These are phyloP conservation scores for Chionoecetes opilio DNA, from an alignment of 1,140 invertebrate species.

Conservation along the genomic window DNA sequence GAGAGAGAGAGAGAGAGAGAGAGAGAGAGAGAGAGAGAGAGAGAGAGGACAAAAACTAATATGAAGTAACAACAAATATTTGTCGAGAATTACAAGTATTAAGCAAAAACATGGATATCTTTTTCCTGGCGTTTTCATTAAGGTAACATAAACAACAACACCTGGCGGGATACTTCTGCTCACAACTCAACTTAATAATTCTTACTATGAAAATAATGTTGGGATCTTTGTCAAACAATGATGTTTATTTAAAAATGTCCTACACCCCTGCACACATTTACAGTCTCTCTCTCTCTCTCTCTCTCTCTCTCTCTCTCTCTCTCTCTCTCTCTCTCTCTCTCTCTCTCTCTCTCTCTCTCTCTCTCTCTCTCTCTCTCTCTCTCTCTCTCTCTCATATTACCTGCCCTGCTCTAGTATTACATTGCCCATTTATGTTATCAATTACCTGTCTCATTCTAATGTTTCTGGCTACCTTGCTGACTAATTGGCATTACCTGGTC, in stretches of 20 bases:
- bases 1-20: neutral
- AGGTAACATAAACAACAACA: neutral
- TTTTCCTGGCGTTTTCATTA: neutral
- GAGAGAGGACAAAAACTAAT: neutral
- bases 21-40: neutral
- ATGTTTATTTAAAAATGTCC: no score
- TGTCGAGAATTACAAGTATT: neutral
- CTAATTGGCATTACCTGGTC: neutral
- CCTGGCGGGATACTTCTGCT: neutral
- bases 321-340: no score
- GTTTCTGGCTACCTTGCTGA: neutral
- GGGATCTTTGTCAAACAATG: no score
- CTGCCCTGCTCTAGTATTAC: no score
- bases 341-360: slow-evolving; percentile 24
- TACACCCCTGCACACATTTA: no score
- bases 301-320: no score
- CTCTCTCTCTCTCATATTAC: neutral
- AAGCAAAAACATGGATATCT: neutral
- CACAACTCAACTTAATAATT: no score
- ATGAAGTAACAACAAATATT: neutral
- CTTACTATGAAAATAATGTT: no score
- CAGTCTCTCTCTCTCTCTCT: no score
- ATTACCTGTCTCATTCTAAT: neutral
- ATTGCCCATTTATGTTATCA: neutral
- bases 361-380: slow-evolving; percentile 27